Evolutionary conservation across 23 tunicate species (phyloP), one percentile per base, ranked within the genome.

Genomic region (Ascidia mentula): DNA sequence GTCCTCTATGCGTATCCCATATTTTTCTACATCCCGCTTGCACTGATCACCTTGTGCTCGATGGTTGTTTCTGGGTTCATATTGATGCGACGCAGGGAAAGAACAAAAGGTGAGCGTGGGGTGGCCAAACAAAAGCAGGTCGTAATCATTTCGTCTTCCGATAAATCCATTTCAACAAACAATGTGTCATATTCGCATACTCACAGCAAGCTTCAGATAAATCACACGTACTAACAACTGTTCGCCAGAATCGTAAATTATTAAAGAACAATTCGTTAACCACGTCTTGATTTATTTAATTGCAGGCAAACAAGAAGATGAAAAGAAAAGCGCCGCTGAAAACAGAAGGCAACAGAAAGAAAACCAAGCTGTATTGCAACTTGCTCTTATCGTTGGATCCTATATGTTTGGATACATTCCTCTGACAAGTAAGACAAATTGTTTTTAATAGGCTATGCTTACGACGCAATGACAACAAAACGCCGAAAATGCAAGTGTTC

Each of bases 11-110:
- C 75, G 12, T 84, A 84, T 61, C 34, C 72, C 31, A 33, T 76
- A 8, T 76, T 84, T 7, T 84, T 59, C 35, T 76, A 84, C 32
- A 40, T 84, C 28, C 87, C 87, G 0, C 40, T 76, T n/a, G 38
- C 39, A 8, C 35, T 84, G 37, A 61, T 84, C 37, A 46, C 37
- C 32, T 15, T 84, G 4, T 37, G 33, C 26, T 76, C 87, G 36
- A 35, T 76, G 6, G 81, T 75, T 26, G 65, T 53, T 20, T 20
- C 65, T 6, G 7, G 7, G 1, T 26, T 53, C 65, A 53, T 53
- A 53, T 28, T 53, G 28, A 53, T 53, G 65, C 65, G 65, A 20
- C 65, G 65, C 13, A 53, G 13, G 4, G 65, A 53, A 5, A 6
- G 65, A 9, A 28, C 24, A 20, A 53, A 53, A 53, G 65, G 65